phyloP scores from a whole-genome alignment of 2,113 vertebrate species.

The Salvelinus sp. region DNA sequence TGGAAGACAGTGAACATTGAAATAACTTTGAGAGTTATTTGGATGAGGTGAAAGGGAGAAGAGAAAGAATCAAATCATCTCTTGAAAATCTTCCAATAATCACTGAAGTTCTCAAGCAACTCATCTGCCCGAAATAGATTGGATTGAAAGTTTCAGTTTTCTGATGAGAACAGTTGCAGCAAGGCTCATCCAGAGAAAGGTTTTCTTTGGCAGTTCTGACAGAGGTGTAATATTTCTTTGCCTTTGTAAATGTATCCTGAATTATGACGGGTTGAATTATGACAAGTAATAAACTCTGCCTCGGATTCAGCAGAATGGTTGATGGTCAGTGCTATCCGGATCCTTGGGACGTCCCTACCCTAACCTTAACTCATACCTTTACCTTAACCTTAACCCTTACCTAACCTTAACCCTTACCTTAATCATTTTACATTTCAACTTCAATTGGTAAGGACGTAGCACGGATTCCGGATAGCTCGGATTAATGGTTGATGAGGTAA shows the following conservation, averaged over 20 bases:
- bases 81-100: constrained; percentile 50
- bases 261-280: constrained; percentile 15
- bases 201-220: constrained; percentile 30
- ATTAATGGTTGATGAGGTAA: neutral
- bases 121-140: constrained; percentile 35
- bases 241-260: constrained; percentile 23
- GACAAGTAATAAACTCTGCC: constrained; percentile 18
- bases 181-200: constrained; percentile 29
- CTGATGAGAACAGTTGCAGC: constrained; percentile 34
- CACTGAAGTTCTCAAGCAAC: constrained; percentile 38
- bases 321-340: neutral
- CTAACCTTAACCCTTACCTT: too few species aligned
- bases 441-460: too few species aligned
- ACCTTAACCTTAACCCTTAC: too few species aligned
- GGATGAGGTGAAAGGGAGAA: neutral
- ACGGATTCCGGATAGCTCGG: neutral
- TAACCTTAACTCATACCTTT: too few species aligned
- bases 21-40: constrained; percentile 23
- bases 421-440: too few species aligned
- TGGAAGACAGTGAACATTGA: constrained; percentile 3
- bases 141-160: constrained; percentile 38
- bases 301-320: constrained; percentile 21
- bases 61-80: constrained; percentile 42
- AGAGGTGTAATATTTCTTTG: constrained; percentile 17
- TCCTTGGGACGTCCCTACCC: too few species aligned